A percentile compares a stretch with the other conserved stretches of the same genome.
phyloP scores from a whole-genome alignment of 2,113 vertebrate species.

The Nycticebus coucang region DNA sequence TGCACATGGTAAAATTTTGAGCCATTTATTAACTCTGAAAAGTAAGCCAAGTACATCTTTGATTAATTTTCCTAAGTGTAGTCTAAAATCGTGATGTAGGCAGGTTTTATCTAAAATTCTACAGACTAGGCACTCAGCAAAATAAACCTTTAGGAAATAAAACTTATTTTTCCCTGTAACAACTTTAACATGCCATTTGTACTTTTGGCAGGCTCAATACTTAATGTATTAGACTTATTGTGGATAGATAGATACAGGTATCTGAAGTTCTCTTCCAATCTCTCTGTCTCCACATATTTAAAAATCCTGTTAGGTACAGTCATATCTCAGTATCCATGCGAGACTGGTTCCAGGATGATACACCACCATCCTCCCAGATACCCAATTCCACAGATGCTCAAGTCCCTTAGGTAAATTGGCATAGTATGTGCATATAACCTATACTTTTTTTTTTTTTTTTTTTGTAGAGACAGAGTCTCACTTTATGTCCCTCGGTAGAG shows the following conservation, averaged over 20 bases:
- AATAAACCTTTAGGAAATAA: neutral
- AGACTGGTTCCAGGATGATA: neutral
- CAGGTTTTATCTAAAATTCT: conserved; percentile 28
- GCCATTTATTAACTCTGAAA: conserved; percentile 13
- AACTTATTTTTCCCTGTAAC: neutral
- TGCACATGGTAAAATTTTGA: neutral
- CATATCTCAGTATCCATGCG: neutral
- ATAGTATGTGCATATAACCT: neutral
- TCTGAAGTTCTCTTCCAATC: neutral
- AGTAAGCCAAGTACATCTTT: conserved; percentile 5
- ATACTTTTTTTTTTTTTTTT: no score
- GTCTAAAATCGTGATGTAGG: conserved; percentile 10
- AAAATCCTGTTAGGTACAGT: neutral
- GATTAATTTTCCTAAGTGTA: conserved; percentile 26
- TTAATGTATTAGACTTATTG: neutral
- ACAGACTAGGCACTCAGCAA: neutral
- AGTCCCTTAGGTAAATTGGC: neutral
- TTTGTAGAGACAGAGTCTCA: no score
- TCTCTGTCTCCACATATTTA: neutral
- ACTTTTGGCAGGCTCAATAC: neutral
- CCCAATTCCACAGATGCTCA: neutral
- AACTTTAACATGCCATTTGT: neutral
- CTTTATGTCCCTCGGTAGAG: no score
- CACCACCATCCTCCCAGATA: neutral
- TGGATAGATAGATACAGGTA: neutral